phyloP scores from a whole-genome alignment of 1,140 invertebrate genomes.

The Melipona quadrifasciata region DNA sequence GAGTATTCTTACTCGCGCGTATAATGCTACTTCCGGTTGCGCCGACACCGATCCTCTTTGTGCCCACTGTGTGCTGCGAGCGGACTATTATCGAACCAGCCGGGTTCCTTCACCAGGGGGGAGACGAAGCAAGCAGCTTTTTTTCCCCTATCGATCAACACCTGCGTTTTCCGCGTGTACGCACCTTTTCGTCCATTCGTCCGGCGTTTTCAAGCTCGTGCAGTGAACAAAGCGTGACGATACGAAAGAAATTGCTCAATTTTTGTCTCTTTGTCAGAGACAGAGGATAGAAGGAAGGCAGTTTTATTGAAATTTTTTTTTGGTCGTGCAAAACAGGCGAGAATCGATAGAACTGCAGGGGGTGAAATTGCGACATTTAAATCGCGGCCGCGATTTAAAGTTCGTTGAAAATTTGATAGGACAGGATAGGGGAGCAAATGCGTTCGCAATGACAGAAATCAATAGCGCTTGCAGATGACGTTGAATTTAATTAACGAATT shows the following conservation, averaged over 20 bases:
- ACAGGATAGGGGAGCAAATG: not conserved
- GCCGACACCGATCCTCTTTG: constrained; percentile 37
- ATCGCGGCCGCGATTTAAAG: not conserved
- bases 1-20: constrained; percentile 77
- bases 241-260: not conserved
- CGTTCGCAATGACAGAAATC: constrained; percentile 11
- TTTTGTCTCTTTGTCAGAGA: not conserved
- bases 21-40: constrained; percentile 77
- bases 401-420: not conserved
- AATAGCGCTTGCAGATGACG: constrained; percentile 36
- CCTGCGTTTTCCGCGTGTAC: constrained; percentile 6
- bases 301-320: too few relatives aligned
- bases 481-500: constrained; percentile 43
- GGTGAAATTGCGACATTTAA: not conserved
- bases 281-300: too few relatives aligned
- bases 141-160: constrained; percentile 32
- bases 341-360: not conserved
- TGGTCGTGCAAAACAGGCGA: too few relatives aligned
- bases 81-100: constrained; percentile 42
- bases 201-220: not conserved
- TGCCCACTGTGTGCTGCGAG: not conserved
- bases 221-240: not conserved
- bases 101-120: not conserved
- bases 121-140: not conserved
- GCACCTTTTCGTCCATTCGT: not conserved